Base-by-base conservation (phyloP, 2,797 vertebrate genomes). In the Novumbra hubbsi region DNA sequence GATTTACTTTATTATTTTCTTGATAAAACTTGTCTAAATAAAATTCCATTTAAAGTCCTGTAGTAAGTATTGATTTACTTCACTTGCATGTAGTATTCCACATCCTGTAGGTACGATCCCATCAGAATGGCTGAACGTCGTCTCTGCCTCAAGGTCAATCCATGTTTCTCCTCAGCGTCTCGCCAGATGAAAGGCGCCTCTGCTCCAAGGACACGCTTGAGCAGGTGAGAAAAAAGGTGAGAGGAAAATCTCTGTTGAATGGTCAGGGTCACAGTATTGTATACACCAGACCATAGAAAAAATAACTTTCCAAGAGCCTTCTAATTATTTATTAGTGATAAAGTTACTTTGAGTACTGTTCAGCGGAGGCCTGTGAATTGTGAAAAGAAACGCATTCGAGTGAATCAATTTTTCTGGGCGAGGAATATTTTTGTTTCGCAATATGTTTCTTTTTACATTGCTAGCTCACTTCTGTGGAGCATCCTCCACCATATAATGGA, bases 201-300 rank as follows among this genome's bases (percentile, higher is more conserved):
- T 52, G 50, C 8, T 66, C 69, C 79, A 83, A 83, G 81, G 81
- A 78, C 79, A 71, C 19, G 14, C 52, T 67, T 48, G 72, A 45
- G 71, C 48, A 64, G 57, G 60, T 73, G 73, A 45, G 3, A 45
- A 45, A 8, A 45, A 45, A 45, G 41, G 41, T 45, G 41, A 45
- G 41, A 79, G 64, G 63, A 30, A 76, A 78, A 79, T 78, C 70
- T 69, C 63, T 76, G 76, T 49, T 72, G 69, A 52, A 21, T 82
- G 76, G 80, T 86, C 85, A 84, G 87, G 84, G 85, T 88, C 73
- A 82, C 68, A 75, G 77, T 73, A 67, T 68, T 72, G 32, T 34
- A 76, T 55, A 80, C 72, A 74, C 69, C 63, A 21, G 60, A 66
- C 16, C 52, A 62, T 34, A n/a, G 9, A 21, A 80, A 75, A 62